These are phyloP conservation scores for Lasioglossum albipes DNA, from an alignment of 1,140 invertebrate genomes.

Conservation along the genomic window DNA sequence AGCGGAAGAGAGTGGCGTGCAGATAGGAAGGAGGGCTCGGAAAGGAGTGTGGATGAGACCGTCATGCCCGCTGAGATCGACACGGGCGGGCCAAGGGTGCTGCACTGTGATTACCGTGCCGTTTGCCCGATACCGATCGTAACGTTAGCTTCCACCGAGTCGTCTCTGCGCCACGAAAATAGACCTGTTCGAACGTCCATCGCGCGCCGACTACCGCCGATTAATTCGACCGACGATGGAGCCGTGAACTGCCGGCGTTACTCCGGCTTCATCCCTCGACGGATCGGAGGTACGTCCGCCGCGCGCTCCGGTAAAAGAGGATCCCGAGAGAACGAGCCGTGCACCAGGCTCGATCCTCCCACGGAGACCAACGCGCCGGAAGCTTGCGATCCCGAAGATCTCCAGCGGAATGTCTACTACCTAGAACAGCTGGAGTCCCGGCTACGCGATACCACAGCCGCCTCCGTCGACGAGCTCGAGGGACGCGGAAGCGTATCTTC, in stretches of 20 bases:
- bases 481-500: background rate
- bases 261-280: background rate
- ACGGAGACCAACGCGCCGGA: background rate
- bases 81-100: slow-evolving; percentile 73
- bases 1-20: slow-evolving; percentile 2
- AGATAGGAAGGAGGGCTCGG: slow-evolving; percentile 41
- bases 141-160: slow-evolving; percentile 24
- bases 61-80: slow-evolving; percentile 76
- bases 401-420: background rate
- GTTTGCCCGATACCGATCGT: slow-evolving; percentile 65
- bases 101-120: slow-evolving; percentile 72
- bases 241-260: background rate
- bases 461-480: slow-evolving; percentile 3
- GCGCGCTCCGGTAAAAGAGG: background rate
- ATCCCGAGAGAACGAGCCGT: background rate
- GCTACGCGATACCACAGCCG: background rate
- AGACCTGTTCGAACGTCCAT: slow-evolving; percentile 12
- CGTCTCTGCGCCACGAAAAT: slow-evolving; percentile 31
- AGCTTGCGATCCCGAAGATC: background rate
- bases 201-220: slow-evolving; percentile 10
- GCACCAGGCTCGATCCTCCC: background rate
- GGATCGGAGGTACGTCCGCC: background rate
- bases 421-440: slow-evolving; percentile 30
- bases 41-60: slow-evolving; percentile 71
- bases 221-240: background rate